Evolutionary conservation across 2,113 vertebrate species (phyloP).

Genomic region (Lophotis ruficrista): DNA sequence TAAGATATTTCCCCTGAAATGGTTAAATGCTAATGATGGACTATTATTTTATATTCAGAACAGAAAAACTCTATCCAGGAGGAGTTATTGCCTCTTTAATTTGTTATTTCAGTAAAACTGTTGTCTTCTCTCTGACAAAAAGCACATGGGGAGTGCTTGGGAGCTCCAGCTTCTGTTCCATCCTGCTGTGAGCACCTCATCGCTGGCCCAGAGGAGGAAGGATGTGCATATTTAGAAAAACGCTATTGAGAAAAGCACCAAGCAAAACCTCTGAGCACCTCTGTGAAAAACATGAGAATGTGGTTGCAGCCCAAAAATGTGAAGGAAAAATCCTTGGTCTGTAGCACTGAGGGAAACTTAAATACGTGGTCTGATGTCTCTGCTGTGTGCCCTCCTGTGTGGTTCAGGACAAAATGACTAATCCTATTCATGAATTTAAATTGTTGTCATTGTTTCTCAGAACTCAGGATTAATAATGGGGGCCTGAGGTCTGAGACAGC

Average conservation of each 20-base stretch:
- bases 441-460: background rate
- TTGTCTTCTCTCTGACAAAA: background rate
- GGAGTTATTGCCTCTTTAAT: background rate
- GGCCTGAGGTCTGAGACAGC: background rate
- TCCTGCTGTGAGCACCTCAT: background rate
- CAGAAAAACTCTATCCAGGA: background rate
- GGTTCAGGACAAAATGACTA: background rate
- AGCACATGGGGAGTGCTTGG: background rate
- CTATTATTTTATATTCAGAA: background rate
- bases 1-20: background rate
- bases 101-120: background rate
- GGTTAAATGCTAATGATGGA: background rate
- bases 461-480: background rate
- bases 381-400: background rate
- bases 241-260: background rate
- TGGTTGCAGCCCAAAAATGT: background rate
- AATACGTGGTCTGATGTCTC: accelerated
- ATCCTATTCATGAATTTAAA: background rate
- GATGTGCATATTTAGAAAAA: background rate
- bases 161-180: background rate
- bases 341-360: background rate
- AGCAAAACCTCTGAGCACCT: background rate
- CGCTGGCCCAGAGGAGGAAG: background rate
- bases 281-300: background rate
- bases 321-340: background rate